Base-by-base conservation (phyloP, 2,113 vertebrate species). In the Monopterus albus region DNA sequence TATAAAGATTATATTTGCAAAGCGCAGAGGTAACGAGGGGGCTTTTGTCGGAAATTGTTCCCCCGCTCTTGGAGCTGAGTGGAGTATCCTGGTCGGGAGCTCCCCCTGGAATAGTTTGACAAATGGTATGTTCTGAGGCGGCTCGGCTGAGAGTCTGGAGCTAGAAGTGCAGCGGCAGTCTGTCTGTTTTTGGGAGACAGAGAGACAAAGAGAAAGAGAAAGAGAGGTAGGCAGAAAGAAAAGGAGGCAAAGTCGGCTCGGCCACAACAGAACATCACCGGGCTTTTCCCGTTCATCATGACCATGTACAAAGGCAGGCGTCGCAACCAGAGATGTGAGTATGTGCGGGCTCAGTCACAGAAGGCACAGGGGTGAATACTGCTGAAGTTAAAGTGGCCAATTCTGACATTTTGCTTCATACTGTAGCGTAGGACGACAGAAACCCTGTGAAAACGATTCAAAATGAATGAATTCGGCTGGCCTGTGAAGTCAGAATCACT, bases 311-410 rank as follows among this genome's bases (percentile, higher is more conserved):
- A 96, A 91, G 95, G 93, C 93, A 96, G 96, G 89, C 96, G 96
- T 88, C 95, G 95, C 90, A 95, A 94, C 89, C 95, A 95, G 71
- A 95, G 96, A 97, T 95, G 97, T 98, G 93, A 98, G 96, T 98
- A 96, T 20, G 15, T 8, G 33, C 79, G n/a, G 7, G 12, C 12
- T 18, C 9, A 3, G 0, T 15, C 5, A 8, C 4, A 15, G 17
- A 18, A 12, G 21, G 28, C 13, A 3, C 15, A 51, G 2, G 42
- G 31, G 36, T 51, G 55, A 1, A 17, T 29, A 29, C 53, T 11
- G 35, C 50, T 36, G 9, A 51, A 55, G 47, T 52, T 46, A 7
- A 43, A 4, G 21, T 2, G 39, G n/a, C 2, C 20, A 45, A 11
- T 49, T 31, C 26, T 18, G 8, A 53, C 40, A 9, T n/a, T 36